Conservation (phyloP, 2,888 invertebrate genomes). For the Drosophila pseudotakahashii region DNA sequence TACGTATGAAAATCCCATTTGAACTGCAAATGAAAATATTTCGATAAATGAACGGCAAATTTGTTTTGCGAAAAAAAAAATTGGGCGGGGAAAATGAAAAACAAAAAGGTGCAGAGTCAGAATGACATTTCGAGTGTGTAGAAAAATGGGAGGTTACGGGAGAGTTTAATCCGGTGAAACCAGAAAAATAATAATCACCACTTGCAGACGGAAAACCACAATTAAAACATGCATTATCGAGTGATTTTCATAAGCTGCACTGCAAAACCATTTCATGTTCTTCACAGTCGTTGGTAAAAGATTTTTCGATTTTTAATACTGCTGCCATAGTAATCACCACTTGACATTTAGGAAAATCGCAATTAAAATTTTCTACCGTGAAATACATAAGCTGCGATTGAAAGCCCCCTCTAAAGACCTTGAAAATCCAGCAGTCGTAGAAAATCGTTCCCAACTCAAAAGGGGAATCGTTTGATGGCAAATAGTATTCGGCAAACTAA, state of each 20-base stretch:
- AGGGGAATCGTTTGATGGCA: background rate
- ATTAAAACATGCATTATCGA: background rate
- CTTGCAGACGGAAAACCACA: background rate
- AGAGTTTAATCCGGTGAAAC: background rate
- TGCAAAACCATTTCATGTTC: background rate
- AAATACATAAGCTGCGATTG: background rate
- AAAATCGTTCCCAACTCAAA: background rate
- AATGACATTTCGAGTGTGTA: slow-evolving; percentile 4
- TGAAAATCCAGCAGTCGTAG: background rate
- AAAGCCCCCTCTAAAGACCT: background rate
- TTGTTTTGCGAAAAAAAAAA: slow-evolving; percentile 8
- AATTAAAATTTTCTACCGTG: background rate
- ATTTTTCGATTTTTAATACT: background rate
- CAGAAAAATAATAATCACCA: background rate
- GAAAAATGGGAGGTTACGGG: background rate
- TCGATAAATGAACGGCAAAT: slow-evolving; percentile 9
- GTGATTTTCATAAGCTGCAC: background rate
- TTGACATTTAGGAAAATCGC: background rate
- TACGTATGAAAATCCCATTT: slow-evolving; percentile 16
- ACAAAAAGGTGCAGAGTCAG: slow-evolving; percentile 2
- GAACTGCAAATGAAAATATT: slow-evolving; percentile 22
- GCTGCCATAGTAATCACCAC: background rate
- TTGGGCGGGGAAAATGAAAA: slow-evolving; percentile 1
- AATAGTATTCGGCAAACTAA: slow-evolving; percentile 8
- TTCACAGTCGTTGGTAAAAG: background rate